Evolutionary conservation across 1,140 invertebrate genomes (phyloP).

Genomic region (Caenorhabditis inopinata): DNA sequence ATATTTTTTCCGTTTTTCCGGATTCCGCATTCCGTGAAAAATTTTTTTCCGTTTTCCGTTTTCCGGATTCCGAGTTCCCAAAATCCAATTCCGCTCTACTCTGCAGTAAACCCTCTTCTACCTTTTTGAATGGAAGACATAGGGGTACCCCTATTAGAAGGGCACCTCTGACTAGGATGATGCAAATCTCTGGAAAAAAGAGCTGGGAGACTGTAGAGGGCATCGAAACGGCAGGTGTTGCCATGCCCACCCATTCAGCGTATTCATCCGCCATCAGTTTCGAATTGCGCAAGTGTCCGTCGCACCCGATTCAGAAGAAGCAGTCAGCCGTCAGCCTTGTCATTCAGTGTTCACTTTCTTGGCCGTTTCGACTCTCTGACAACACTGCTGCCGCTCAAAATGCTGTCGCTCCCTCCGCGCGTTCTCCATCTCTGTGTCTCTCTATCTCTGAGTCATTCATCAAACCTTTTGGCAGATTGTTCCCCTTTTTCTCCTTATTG

Average conservation of each 20-base stretch:
- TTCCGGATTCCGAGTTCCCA: too few species aligned
- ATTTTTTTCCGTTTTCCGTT: too few species aligned
- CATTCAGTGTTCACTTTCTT: not conserved
- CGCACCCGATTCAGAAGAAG: not conserved
- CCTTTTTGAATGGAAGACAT: too few species aligned
- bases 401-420: not conserved
- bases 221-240: too few species aligned
- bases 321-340: not conserved
- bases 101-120: too few species aligned
- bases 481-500: not conserved
- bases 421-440: not conserved
- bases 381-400: not conserved
- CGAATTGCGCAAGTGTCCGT: not conserved
- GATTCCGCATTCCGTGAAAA: too few species aligned
- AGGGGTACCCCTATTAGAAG: too few species aligned
- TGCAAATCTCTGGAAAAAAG: too few species aligned
- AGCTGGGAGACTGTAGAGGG: too few species aligned
- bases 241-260: not conserved
- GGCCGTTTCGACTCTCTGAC: not conserved
- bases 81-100: too few species aligned
- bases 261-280: conserved; percentile 10
- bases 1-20: too few species aligned
- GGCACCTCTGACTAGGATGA: too few species aligned
- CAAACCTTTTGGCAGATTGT: conserved; percentile 18
- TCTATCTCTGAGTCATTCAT: not conserved